phyloP scores from a whole-genome alignment of 2,113 vertebrate species.

The Gnathonemus echidnorhynchus region DNA sequence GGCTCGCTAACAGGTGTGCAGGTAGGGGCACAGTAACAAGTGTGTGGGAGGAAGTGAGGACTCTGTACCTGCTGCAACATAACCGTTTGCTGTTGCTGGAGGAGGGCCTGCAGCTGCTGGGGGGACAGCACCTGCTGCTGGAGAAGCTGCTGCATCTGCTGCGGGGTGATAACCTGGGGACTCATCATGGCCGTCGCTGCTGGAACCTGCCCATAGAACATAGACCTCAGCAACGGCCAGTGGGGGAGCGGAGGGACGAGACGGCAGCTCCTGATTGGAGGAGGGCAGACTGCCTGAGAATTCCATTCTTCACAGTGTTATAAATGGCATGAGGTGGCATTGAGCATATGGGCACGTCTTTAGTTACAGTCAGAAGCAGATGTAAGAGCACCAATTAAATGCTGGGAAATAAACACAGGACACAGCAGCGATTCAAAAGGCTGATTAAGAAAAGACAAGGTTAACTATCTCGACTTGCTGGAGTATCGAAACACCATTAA shows the following conservation, averaged over 20 bases:
- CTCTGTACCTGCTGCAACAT: constrained; percentile 81
- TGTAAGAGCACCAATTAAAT: background rate
- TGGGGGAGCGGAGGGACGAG: constrained; percentile 3
- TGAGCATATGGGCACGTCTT: background rate
- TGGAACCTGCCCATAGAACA: constrained; percentile 61
- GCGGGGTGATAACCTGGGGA: constrained; percentile 82
- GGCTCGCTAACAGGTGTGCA: background rate
- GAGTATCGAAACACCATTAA: too few relatives aligned
- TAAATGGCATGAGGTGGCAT: background rate
- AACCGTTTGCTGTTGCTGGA: constrained; percentile 87
- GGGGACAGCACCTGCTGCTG: constrained; percentile 81
- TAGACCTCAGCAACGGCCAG: background rate
- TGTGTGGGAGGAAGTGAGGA: background rate
- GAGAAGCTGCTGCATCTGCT: constrained; percentile 85
- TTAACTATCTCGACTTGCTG: background rate
- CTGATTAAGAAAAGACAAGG: background rate
- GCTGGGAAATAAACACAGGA: background rate
- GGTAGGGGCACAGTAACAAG: too few relatives aligned
- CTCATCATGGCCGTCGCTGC: constrained; percentile 88
- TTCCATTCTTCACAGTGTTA: background rate
- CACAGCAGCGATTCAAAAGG: background rate
- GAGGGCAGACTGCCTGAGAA: background rate
- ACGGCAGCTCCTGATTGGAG: background rate
- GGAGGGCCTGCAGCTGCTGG: constrained; percentile 83
- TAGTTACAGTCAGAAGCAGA: background rate